A percentile compares a stretch with the other conserved stretches of the same genome.
Conservation (phyloP, 2,888 invertebrate species). For the Meta bourneti region DNA sequence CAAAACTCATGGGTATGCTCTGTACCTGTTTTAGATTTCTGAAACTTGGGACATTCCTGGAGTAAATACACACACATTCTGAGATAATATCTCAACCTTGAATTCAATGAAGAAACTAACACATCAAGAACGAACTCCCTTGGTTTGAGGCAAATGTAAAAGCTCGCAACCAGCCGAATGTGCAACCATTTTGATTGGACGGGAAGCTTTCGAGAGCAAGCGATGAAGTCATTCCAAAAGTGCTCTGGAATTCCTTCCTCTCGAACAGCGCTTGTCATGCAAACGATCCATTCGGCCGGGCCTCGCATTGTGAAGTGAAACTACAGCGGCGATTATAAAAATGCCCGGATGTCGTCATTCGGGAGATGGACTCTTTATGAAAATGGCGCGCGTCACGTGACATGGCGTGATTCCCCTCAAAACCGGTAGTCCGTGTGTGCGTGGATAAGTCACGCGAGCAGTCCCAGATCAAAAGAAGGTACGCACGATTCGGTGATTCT, state of each 20-base stretch:
- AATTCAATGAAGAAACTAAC: too few relatives aligned
- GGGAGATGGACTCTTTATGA: slow-evolving; percentile 36
- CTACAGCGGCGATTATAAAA: slow-evolving; percentile 19
- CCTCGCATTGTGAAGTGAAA: slow-evolving; percentile 10
- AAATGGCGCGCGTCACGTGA: slow-evolving; percentile 34
- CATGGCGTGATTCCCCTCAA: slow-evolving; percentile 16
- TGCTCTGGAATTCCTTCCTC: neutral
- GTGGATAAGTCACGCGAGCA: slow-evolving; percentile 30
- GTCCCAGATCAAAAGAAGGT: neutral
- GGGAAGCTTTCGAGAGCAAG: too few relatives aligned
- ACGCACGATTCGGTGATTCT: slow-evolving; percentile 4
- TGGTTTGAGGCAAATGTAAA: too few relatives aligned
- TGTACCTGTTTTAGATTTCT: too few relatives aligned
- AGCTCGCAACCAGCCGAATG: too few relatives aligned
- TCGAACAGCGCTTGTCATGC: slow-evolving; percentile 9
- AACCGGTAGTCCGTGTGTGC: slow-evolving; percentile 51
- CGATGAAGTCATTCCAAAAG: neutral
- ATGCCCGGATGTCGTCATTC: slow-evolving; percentile 34
- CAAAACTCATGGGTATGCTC: too few relatives aligned
- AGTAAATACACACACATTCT: too few relatives aligned
- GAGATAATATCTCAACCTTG: too few relatives aligned
- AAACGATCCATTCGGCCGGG: slow-evolving; percentile 12
- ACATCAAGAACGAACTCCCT: too few relatives aligned
- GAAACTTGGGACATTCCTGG: too few relatives aligned
- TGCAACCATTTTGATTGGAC: too few relatives aligned